Evolutionary conservation across 2,888 invertebrate genomes (phyloP), one percentile per base, ranked within the genome.

Genomic region (Nemapogon koenigi): DNA sequence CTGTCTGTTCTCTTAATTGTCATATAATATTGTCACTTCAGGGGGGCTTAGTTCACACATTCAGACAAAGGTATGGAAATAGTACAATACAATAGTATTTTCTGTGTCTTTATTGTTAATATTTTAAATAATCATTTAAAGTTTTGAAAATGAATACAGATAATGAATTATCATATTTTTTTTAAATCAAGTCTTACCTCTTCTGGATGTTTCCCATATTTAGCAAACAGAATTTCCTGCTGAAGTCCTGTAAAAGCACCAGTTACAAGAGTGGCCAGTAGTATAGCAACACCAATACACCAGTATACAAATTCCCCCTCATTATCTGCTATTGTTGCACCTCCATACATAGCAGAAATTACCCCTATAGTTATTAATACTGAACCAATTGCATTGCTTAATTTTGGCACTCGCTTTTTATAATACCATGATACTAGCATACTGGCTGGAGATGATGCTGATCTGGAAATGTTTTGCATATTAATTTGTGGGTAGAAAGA

Each of bases 231-330:
- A n/a, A 55, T 52, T 45, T 78, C 76, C 43, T 78, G 78, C 41
- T 75, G 75, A 1, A 76, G 43, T 1, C 78, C 78, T 19, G 75
- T 73, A 16, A 68, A 62, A 0, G 76, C 76, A 7, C 78, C 78
- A 16, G 67, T 62, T 16, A 78, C 49, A 10, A 76, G 44, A 3
- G 72, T 71, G 0, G 51, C 46, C 14, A 76, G 35, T 10, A 78
- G 43, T 43, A 76, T 67, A 2, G 52, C 43, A 0, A 78, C 73
- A 19, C 78, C 78, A 2, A 68, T 50, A 43, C 67, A 64, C 78
- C 78, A 78, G 39, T 63, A 61, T 1, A 64, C 2, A 33, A 71
- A 67, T 16, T 57, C 59, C 3, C 68, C 70, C 35, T 59, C 50
- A 38, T 43, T 62, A 25, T 67, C 64, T 37, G 56, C 57, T 0